phyloP scores from a whole-genome alignment of 1,140 invertebrate genomes.

The Diorhabda elongata region DNA sequence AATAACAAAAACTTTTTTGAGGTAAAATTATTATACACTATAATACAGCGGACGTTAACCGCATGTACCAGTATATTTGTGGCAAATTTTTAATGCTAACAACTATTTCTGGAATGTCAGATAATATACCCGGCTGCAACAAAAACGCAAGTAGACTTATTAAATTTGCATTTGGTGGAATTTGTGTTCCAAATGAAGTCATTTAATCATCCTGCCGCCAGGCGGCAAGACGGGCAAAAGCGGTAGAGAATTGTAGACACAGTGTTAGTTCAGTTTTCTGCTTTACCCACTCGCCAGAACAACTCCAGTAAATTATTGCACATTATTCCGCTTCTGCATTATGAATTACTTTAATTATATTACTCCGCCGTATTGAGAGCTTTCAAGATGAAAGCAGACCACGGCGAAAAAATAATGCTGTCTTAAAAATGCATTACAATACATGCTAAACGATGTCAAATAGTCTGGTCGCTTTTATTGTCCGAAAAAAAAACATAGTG shows the following conservation, averaged over 20 bases:
- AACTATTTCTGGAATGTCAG: slow-evolving; percentile 10
- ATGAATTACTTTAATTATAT: slow-evolving; percentile 49
- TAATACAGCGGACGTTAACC: too few relatives aligned
- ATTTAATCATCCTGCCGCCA: slow-evolving; percentile 43
- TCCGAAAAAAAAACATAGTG: too few relatives aligned
- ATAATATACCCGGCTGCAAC: slow-evolving; percentile 18
- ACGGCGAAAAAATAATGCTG: slow-evolving; percentile 30
- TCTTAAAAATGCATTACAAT: too few relatives aligned
- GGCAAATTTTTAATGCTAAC: slow-evolving; percentile 9
- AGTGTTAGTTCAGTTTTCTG: slow-evolving; percentile 44
- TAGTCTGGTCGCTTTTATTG: too few relatives aligned
- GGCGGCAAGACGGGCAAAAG: slow-evolving; percentile 29
- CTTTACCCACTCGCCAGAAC: slow-evolving; percentile 37
- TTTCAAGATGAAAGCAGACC: slow-evolving; percentile 37
- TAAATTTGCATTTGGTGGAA: slow-evolving; percentile 47
- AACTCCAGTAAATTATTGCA: slow-evolving; percentile 47
- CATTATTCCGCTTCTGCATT: slow-evolving; percentile 48
- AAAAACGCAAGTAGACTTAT: slow-evolving; percentile 42
- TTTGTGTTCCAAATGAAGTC: slow-evolving; percentile 48
- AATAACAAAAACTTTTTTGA: too few relatives aligned
- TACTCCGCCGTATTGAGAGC: slow-evolving; percentile 44
- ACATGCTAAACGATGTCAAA: too few relatives aligned
- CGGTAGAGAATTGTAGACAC: slow-evolving; percentile 34
- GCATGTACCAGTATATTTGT: neutral
- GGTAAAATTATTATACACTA: too few relatives aligned